Evolutionary conservation across 2,888 invertebrate species (phyloP).

Genomic region (Aspidiotus destructor): DNA sequence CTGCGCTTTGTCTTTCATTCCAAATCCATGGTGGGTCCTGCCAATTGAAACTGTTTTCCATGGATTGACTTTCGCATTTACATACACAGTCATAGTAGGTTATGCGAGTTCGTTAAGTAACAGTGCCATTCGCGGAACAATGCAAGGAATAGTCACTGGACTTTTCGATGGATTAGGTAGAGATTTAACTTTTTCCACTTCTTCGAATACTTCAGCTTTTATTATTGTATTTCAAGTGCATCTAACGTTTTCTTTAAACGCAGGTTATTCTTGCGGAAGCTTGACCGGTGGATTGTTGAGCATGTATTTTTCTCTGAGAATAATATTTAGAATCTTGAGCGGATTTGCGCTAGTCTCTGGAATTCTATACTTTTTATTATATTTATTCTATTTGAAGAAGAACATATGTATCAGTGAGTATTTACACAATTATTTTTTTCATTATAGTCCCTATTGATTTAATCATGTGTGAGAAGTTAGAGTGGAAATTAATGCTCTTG

Average conservation of each 20-base stretch:
- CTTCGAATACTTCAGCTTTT: conserved; percentile 4
- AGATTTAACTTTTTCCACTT: background rate
- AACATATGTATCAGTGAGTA: conserved; percentile 17
- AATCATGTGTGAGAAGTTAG: too few species aligned
- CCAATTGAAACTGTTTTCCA: conserved; percentile 70
- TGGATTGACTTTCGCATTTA: conserved; percentile 77
- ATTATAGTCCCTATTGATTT: too few species aligned
- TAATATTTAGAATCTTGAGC: conserved; percentile 23
- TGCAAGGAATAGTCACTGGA: conserved; percentile 78
- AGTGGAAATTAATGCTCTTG: too few species aligned
- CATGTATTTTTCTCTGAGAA: conserved; percentile 14
- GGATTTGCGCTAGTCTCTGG: conserved; percentile 8
- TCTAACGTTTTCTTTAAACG: background rate
- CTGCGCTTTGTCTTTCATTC: conserved; percentile 62
- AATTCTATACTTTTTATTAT: conserved; percentile 12
- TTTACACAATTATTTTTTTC: background rate
- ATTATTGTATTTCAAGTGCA: background rate
- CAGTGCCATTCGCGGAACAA: conserved; percentile 68
- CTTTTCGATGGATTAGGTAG: conserved; percentile 74
- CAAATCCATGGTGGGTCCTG: conserved; percentile 73
- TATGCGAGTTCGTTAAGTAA: conserved; percentile 58
- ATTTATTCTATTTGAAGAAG: conserved; percentile 18
- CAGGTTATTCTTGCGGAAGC: conserved; percentile 68
- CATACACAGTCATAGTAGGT: conserved; percentile 69
- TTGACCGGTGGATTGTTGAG: conserved; percentile 53